phyloP scores from a whole-genome alignment of 2,888 invertebrate species.

The Scelioninae gen. 2 region DNA sequence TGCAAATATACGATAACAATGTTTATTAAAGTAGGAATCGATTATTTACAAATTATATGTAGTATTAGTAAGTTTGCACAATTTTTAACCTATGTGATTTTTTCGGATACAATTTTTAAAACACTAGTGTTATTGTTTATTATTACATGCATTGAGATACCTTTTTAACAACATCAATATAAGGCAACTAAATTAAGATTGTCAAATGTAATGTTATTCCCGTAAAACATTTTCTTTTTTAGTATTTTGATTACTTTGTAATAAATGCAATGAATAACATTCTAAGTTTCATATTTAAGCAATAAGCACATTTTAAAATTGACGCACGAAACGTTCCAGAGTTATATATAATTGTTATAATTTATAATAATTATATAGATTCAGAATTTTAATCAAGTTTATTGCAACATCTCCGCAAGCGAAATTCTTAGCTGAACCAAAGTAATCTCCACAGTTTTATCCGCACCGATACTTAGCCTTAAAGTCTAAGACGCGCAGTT shows the following conservation, averaged over 20 bases:
- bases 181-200: background rate
- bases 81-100: too few relatives aligned
- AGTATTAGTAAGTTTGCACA: too few relatives aligned
- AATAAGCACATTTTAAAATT: conserved; percentile 29
- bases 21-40: too few relatives aligned
- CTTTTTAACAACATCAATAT: background rate
- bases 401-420: conserved; percentile 43
- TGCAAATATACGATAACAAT: too few relatives aligned
- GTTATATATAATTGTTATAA: conserved; percentile 17
- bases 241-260: conserved; percentile 15
- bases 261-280: too few relatives aligned
- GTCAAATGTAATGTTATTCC: conserved; percentile 25
- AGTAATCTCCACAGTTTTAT: conserved; percentile 68
- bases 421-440: conserved; percentile 50
- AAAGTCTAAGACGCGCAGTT: conserved; percentile 54
- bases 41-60: too few relatives aligned
- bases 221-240: conserved; percentile 30
- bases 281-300: conserved; percentile 2
- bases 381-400: conserved; percentile 6
- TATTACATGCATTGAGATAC: conserved; percentile 9
- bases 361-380: background rate
- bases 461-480: conserved; percentile 58
- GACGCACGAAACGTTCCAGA: conserved; percentile 5
- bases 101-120: too few relatives aligned
- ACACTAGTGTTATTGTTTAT: too few relatives aligned